A percentile compares a stretch with the other conserved stretches of the same genome.
phyloP scores from a whole-genome alignment of 2,888 invertebrate species.

The Papilio elwesi region DNA sequence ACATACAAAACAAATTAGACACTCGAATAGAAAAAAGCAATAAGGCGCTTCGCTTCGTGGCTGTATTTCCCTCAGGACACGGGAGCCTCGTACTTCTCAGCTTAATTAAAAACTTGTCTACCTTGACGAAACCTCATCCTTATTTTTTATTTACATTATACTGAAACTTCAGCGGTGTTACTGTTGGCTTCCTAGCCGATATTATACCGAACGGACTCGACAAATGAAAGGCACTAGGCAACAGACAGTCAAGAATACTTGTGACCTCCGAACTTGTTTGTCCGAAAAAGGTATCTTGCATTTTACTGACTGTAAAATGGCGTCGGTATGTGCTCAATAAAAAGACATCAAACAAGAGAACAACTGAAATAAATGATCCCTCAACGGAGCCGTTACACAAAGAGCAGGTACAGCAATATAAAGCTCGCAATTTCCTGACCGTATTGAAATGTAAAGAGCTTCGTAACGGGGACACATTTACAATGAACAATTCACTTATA shows the following conservation, averaged over 20 bases:
- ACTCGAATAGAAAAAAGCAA: conserved; percentile 1
- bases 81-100: neutral
- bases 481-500: neutral
- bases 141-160: conserved; percentile 5
- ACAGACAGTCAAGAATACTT: no score
- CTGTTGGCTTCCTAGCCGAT: no score
- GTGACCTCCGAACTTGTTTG: no score
- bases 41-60: neutral
- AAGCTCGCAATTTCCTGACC: conserved; percentile 2
- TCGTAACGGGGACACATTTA: neutral
- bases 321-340: conserved; percentile 6
- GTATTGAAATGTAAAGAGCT: neutral
- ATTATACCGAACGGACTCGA: no score
- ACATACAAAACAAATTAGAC: neutral
- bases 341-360: neutral
- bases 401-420: neutral
- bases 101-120: conserved; percentile 24
- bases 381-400: neutral
- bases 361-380: conserved; percentile 9
- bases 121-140: conserved; percentile 16
- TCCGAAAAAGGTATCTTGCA: conserved; percentile 1
- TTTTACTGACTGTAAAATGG: conserved; percentile 1
- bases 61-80: conserved; percentile 9
- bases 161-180: no score
- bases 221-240: no score